Evolutionary conservation across 1,140 invertebrate genomes (phyloP).

Genomic region (Leguminivora glycinivorella): DNA sequence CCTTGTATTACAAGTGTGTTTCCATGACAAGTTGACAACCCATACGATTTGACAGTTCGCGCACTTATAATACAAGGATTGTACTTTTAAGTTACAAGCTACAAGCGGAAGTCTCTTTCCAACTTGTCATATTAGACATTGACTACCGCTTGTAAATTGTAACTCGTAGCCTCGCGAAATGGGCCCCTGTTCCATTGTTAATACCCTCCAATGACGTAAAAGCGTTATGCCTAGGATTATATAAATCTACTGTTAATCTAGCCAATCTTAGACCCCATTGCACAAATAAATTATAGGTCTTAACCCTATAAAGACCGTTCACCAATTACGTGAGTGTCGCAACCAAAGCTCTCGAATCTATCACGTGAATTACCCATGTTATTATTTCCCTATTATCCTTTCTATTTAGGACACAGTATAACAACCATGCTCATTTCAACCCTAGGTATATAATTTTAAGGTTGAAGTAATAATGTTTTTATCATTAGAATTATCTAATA

Average conservation of each 20-base stretch:
- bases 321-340: neutral
- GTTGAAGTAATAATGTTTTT: neutral
- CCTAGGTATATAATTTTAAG: neutral
- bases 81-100: too few species aligned
- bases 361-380: neutral
- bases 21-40: too few species aligned
- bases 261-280: neutral
- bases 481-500: neutral
- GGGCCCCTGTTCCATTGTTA: too few species aligned
- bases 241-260: neutral
- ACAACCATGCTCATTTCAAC: neutral
- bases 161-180: too few species aligned
- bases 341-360: neutral
- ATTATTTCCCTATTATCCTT: slow-evolving; percentile 26
- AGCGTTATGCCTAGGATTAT: neutral
- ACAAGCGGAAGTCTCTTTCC: too few species aligned
- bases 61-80: too few species aligned
- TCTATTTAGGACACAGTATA: neutral
- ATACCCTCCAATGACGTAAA: too few species aligned
- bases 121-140: too few species aligned
- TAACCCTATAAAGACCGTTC: neutral
- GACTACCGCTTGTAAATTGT: too few species aligned
- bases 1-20: too few species aligned
- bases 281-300: slow-evolving; percentile 10
- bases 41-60: too few species aligned